A percentile compares a stretch with the other conserved stretches of the same genome.
These are phyloP conservation scores for Eulemur rubriventer DNA, from an alignment of 2,797 vertebrate species.

Conservation along the genomic window DNA sequence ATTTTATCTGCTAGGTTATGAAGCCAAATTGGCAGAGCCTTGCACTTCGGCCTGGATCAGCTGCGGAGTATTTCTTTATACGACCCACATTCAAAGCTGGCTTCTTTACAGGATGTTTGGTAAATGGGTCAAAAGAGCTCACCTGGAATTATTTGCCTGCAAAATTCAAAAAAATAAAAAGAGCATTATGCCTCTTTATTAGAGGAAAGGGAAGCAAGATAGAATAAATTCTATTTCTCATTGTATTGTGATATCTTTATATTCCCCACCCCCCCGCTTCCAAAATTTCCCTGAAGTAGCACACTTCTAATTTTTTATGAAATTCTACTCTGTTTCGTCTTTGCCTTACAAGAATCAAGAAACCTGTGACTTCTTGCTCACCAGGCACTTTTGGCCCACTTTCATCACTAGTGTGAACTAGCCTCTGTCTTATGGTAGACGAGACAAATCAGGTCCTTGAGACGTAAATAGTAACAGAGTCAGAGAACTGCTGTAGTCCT, in stretches of 20 bases:
- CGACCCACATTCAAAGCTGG: not conserved
- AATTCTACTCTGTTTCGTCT: not conserved
- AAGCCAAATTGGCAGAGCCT: not conserved
- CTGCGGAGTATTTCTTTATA: not conserved
- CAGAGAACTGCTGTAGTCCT: not conserved
- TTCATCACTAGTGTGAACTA: not conserved
- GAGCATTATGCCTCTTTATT: not conserved
- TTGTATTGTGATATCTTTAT: not conserved
- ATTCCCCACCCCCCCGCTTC: not conserved
- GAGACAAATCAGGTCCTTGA: not conserved
- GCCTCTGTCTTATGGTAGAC: not conserved
- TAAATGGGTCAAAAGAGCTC: not conserved
- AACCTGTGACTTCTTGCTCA: not conserved
- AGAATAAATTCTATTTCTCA: not conserved
- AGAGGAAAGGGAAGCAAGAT: not conserved
- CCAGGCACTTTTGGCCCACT: not conserved
- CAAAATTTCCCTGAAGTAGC: not conserved
- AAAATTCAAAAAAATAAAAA: not conserved
- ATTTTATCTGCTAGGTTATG: not conserved
- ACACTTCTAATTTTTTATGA: not conserved
- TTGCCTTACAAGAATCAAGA: not conserved
- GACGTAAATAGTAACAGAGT: not conserved
- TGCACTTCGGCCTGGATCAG: not conserved
- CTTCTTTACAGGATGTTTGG: not conserved
- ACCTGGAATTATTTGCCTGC: not conserved